Percentiles rank a stretch among this genome's conserved stretches.
phyloP scores from a whole-genome alignment of 2,888 invertebrate genomes.

The Zygogramma bicolorata region DNA sequence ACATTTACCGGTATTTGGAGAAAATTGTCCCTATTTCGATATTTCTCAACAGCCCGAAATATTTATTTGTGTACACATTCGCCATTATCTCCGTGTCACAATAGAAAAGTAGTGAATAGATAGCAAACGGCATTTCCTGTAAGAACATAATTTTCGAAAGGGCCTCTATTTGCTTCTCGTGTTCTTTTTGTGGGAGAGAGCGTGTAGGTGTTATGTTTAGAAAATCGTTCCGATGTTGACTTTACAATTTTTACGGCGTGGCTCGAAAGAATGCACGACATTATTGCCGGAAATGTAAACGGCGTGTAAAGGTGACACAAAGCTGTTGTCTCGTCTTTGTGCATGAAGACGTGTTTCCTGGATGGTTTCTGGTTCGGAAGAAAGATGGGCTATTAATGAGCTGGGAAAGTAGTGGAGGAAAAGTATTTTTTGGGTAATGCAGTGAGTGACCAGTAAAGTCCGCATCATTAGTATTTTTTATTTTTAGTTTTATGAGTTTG shows the following conservation, averaged over 20 bases:
- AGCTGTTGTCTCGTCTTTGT: slow-evolving; percentile 14
- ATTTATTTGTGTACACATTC: background rate
- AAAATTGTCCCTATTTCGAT: background rate
- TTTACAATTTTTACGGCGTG: slow-evolving; percentile 54
- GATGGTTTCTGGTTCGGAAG: background rate
- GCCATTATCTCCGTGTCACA: background rate
- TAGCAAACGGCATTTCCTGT: slow-evolving; percentile 5
- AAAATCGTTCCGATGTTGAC: slow-evolving; percentile 56
- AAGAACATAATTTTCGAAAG: slow-evolving; percentile 11
- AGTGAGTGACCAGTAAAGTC: too few relatives aligned
- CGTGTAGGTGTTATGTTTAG: slow-evolving; percentile 55
- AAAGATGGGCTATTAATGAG: background rate
- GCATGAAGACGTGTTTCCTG: background rate
- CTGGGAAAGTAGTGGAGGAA: too few relatives aligned
- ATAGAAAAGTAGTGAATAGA: background rate
- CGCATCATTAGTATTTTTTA: too few relatives aligned
- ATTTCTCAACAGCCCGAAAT: background rate
- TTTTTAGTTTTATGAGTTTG: too few relatives aligned
- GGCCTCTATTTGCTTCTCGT: slow-evolving; percentile 53
- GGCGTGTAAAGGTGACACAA: slow-evolving; percentile 38
- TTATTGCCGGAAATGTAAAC: slow-evolving; percentile 39
- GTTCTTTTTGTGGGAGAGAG: slow-evolving; percentile 53
- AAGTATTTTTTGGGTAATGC: too few relatives aligned
- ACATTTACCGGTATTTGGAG: too few relatives aligned
- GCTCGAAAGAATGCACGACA: slow-evolving; percentile 47